Evolutionary conservation across 2,797 vertebrate species (phyloP).

Genomic region (Propithecus perrieri): DNA sequence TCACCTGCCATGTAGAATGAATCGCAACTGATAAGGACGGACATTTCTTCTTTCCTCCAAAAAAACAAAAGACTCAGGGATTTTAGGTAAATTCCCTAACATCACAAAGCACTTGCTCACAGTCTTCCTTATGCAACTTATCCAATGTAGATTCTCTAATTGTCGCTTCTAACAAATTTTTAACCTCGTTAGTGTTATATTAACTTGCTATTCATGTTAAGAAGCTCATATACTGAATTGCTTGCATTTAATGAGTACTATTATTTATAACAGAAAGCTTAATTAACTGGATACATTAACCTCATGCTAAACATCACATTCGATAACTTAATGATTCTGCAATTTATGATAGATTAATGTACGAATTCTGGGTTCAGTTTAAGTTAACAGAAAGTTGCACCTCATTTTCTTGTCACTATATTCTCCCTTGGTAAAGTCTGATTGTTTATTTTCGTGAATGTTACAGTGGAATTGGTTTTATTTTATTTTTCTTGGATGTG

Average conservation of each 20-base stretch:
- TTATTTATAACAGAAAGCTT: conserved; percentile 4
- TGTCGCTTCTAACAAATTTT: not conserved
- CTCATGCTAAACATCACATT: not conserved
- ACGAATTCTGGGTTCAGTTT: not conserved
- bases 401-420: not conserved
- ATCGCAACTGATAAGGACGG: not conserved
- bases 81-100: not conserved
- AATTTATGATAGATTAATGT: not conserved
- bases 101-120: not conserved
- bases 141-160: not conserved
- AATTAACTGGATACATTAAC: conserved; percentile 44
- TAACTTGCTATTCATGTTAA: not conserved
- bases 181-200: not conserved
- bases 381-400: not conserved
- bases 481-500: conserved; percentile 25
- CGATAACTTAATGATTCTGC: not conserved
- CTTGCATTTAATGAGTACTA: not conserved
- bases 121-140: not conserved
- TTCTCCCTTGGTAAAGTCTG: not conserved
- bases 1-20: not conserved
- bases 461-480: not conserved
- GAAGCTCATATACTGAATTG: not conserved
- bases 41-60: not conserved
- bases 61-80: not conserved
- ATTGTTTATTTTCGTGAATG: not conserved